phyloP scores from a whole-genome alignment of 1,140 invertebrate species.

The Sycophaga agraensis region DNA sequence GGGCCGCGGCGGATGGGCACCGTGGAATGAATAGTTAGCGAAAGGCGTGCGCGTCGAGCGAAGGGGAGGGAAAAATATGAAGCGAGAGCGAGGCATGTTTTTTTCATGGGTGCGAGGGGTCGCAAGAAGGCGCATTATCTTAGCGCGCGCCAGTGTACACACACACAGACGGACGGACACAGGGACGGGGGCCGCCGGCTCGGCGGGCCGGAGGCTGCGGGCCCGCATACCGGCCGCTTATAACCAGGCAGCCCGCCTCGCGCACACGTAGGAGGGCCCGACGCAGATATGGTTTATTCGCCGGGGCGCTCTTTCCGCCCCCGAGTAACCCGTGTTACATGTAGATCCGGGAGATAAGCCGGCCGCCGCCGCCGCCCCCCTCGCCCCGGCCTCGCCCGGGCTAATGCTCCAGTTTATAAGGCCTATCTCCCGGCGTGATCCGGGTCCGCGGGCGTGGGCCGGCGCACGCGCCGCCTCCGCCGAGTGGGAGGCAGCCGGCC shows the following conservation, averaged over 20 bases:
- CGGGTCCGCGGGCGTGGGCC: not conserved
- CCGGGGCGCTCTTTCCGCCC: slow-evolving; percentile 39
- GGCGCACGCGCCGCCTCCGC: not conserved
- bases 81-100: slow-evolving; percentile 4
- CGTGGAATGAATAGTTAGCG: not conserved
- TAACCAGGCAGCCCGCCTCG: no score
- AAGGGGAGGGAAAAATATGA: slow-evolving; percentile 17
- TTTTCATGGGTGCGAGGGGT: slow-evolving; percentile 15
- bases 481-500: no score
- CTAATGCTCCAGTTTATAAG: slow-evolving; percentile 57
- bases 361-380: not conserved
- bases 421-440: slow-evolving; percentile 47
- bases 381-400: slow-evolving; percentile 39
- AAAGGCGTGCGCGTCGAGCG: not conserved
- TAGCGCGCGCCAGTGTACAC: not conserved
- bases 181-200: not conserved
- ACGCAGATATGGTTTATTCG: slow-evolving; percentile 43
- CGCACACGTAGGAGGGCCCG: slow-evolving; percentile 15
- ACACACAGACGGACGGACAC: not conserved
- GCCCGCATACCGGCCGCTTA: no score
- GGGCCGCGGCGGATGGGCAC: not conserved
- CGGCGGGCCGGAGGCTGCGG: no score
- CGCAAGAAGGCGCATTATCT: slow-evolving; percentile 12
- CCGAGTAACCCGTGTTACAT: slow-evolving; percentile 32
- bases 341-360: slow-evolving; percentile 43